These are phyloP conservation scores for Nephrotoma appendiculata DNA, from an alignment of 2,888 invertebrate species.

Conservation along the genomic window DNA sequence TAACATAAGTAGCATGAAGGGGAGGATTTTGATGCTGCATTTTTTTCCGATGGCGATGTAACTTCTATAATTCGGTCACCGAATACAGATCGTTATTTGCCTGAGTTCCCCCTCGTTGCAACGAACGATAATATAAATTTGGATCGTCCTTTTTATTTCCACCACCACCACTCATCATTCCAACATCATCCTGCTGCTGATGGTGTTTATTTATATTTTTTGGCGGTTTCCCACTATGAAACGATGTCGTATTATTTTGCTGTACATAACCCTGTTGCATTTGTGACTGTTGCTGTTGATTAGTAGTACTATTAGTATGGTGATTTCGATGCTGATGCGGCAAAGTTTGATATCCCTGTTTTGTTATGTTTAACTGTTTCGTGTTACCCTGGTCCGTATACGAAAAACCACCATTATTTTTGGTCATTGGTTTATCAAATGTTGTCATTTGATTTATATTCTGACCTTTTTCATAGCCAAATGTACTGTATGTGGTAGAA, in stretches of 20 bases:
- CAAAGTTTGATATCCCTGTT: constrained; percentile 7
- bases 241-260: background rate
- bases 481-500: constrained; percentile 19
- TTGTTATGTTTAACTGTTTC: constrained; percentile 2
- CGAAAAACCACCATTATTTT: constrained; percentile 12
- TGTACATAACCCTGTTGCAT: constrained; percentile 8
- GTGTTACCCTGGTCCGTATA: constrained; percentile 24
- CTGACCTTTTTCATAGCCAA: constrained; percentile 23
- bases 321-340: constrained; percentile 8
- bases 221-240: background rate
- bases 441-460: constrained; percentile 16
- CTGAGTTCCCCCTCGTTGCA: constrained; percentile 33
- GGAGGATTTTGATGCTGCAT: background rate
- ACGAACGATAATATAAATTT: constrained; percentile 30
- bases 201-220: background rate
- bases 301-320: constrained; percentile 8
- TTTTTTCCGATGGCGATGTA: constrained; percentile 3
- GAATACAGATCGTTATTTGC: constrained; percentile 51
- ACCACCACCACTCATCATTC: background rate
- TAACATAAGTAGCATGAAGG: background rate
- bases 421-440: background rate
- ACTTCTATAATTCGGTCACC: constrained; percentile 51
- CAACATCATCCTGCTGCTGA: background rate
- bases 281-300: constrained; percentile 13
- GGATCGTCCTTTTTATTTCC: constrained; percentile 12